Evolutionary conservation across 30 jellyfish, hydroid and myxozoan species (phyloP).

Genomic region (Aurelia sp.): DNA sequence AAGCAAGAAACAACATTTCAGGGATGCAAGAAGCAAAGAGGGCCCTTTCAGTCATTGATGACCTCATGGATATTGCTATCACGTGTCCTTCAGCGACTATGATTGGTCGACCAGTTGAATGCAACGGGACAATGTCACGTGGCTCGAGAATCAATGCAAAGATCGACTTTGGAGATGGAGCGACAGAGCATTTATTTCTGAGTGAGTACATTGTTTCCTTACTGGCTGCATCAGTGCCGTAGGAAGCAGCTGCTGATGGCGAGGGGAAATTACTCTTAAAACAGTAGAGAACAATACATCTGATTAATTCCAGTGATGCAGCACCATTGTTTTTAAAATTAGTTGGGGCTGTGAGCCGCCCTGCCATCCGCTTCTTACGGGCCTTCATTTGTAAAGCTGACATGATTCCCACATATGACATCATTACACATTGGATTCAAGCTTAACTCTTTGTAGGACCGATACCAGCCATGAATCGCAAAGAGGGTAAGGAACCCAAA

Average conservation of each 20-base stretch:
- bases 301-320: too few species aligned
- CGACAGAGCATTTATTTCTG: conserved; percentile 51
- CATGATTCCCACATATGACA: too few species aligned
- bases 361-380: too few species aligned
- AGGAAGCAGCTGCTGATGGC: not conserved
- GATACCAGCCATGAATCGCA: too few species aligned
- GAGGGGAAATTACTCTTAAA: not conserved
- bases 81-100: conserved; percentile 76
- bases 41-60: conserved; percentile 63
- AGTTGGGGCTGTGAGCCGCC: too few species aligned
- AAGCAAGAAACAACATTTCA: conserved; percentile 86
- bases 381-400: too few species aligned
- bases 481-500: too few species aligned
- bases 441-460: too few species aligned
- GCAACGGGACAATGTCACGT: conserved; percentile 88
- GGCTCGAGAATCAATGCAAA: conserved; percentile 70
- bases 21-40: conserved; percentile 59
- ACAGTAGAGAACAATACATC: too few species aligned
- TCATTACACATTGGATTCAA: too few species aligned
- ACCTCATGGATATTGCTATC: conserved; percentile 43
- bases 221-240: not conserved
- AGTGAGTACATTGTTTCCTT: conserved; percentile 46
- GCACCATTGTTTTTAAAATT: too few species aligned
- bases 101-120: conserved; percentile 73
- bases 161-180: conserved; percentile 92